Evolutionary conservation across 2,888 invertebrate genomes (phyloP).

Genomic region (Platycheirus rosarum): DNA sequence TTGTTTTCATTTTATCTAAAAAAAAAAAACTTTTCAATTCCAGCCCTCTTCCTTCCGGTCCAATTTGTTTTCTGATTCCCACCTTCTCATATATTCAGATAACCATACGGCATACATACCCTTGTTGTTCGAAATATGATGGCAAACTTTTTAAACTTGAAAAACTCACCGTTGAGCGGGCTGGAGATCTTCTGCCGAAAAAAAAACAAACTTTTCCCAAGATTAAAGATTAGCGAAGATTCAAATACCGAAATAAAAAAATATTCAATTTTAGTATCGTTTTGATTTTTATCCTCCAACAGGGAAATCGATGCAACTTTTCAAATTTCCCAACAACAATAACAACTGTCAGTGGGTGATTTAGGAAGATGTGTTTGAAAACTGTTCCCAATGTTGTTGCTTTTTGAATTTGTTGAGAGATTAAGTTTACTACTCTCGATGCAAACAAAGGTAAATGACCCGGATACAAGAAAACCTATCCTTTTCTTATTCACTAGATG

Average conservation of each 20-base stretch:
- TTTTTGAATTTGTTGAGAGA: constrained; percentile 50
- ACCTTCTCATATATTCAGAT: constrained; percentile 1
- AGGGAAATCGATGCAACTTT: constrained; percentile 31
- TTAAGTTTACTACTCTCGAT: constrained; percentile 59
- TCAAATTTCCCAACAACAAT: constrained; percentile 4
- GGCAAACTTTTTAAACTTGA: constrained; percentile 36
- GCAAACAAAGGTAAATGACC: constrained; percentile 70
- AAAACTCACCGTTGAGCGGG: background rate
- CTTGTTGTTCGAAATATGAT: constrained; percentile 39
- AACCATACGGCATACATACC: constrained; percentile 3
- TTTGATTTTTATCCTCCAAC: constrained; percentile 56
- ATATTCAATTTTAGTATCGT: constrained; percentile 68
- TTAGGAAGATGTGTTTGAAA: constrained; percentile 4
- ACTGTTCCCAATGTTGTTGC: constrained; percentile 21
- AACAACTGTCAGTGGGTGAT: constrained; percentile 13
- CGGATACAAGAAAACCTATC: constrained; percentile 44
- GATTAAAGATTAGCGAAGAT: constrained; percentile 4
- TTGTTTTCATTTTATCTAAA: background rate
- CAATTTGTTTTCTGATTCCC: background rate
- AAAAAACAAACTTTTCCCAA: constrained; percentile 31
- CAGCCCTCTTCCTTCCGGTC: too few relatives aligned
- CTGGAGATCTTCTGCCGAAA: background rate
- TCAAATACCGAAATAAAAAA: constrained; percentile 49
- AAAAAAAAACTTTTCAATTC: constrained; percentile 12
- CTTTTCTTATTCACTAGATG: constrained; percentile 6